Evolutionary conservation across 2,888 invertebrate species (phyloP).

Genomic region (Ophioninae sp.): DNA sequence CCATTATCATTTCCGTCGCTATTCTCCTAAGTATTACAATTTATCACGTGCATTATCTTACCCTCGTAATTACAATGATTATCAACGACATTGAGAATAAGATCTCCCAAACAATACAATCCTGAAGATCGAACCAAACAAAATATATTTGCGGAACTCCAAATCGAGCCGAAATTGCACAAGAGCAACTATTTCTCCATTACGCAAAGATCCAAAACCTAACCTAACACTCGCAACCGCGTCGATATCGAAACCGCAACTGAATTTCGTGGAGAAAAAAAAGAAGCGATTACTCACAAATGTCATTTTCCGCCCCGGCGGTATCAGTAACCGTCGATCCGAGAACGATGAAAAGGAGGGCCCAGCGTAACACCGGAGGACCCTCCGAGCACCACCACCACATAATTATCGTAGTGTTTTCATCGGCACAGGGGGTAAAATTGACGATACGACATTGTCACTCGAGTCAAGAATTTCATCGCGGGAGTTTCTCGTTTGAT

Average conservation of each 20-base stretch:
- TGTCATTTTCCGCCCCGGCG: slow-evolving; percentile 72
- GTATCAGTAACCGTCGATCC: slow-evolving; percentile 58
- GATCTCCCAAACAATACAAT: neutral
- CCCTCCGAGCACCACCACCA: slow-evolving; percentile 58
- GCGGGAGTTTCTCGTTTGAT: neutral
- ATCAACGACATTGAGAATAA: neutral
- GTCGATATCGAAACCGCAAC: neutral
- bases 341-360: slow-evolving; percentile 65
- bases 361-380: slow-evolving; percentile 57
- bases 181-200: neutral
- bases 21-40: neutral
- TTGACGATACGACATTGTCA: slow-evolving; percentile 30
- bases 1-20: neutral
- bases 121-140: neutral
- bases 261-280: neutral
- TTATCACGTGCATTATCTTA: neutral
- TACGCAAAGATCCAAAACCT: neutral
- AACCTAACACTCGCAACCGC: neutral
- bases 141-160: neutral
- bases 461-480: neutral
- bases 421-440: slow-evolving; percentile 40
- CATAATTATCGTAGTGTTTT: slow-evolving; percentile 42
- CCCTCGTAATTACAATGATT: neutral
- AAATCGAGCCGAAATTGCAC: neutral
- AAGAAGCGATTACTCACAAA: slow-evolving; percentile 70